These are phyloP conservation scores for Leucania comma DNA, from an alignment of 2,888 invertebrate genomes.

Conservation along the genomic window DNA sequence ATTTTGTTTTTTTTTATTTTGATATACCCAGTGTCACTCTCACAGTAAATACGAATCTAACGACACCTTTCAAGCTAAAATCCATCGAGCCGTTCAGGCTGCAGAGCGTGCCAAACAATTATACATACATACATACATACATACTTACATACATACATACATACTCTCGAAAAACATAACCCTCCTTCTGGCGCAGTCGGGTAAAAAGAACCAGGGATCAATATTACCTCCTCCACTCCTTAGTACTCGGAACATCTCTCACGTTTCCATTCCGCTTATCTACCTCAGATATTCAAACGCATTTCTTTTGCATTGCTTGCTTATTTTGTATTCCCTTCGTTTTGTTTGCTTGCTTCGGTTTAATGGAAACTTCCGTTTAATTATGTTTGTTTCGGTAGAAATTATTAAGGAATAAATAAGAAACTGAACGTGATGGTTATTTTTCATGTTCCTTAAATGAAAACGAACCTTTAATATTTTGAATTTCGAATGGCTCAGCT, in stretches of 20 bases:
- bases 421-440: neutral
- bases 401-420: neutral
- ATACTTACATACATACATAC: no score
- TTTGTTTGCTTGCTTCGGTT: conserved; percentile 62
- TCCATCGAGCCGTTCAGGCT: no score
- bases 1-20: no score
- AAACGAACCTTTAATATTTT: neutral
- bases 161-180: no score
- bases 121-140: no score
- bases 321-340: conserved; percentile 71
- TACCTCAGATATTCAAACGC: conserved; percentile 75
- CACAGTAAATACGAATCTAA: no score
- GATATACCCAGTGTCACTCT: no score
- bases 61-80: no score
- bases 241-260: conserved; percentile 62
- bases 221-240: conserved; percentile 33
- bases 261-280: conserved; percentile 77
- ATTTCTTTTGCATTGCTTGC: conserved; percentile 72
- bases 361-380: conserved; percentile 56
- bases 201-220: neutral
- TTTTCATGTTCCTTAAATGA: neutral
- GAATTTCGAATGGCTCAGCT: neutral
- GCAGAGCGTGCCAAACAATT: no score
- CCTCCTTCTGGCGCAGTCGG: no score
- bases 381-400: conserved; percentile 24